These are phyloP conservation scores for Fregata magnificens DNA, from an alignment of 2,113 vertebrate species.

Conservation along the genomic window DNA sequence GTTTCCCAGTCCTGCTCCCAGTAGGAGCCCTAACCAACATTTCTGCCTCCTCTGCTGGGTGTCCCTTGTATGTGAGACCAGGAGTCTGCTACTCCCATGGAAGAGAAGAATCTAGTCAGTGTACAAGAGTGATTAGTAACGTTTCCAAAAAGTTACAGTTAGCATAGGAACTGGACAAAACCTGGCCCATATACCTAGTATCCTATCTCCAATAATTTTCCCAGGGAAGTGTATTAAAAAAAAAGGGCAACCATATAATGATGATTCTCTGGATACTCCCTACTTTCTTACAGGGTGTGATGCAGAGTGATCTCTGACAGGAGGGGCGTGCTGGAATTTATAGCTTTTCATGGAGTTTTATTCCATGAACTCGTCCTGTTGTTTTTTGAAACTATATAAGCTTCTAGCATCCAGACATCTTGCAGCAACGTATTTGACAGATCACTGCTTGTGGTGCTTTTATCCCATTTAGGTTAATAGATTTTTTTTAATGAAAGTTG, in stretches of 20 bases:
- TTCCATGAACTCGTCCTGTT: background rate
- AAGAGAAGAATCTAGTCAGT: background rate
- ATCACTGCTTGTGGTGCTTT: background rate
- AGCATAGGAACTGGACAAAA: background rate
- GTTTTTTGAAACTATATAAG: background rate
- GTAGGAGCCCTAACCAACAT: background rate
- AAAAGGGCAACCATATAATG: background rate
- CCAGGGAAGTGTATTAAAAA: background rate
- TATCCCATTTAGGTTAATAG: background rate
- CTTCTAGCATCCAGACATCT: background rate
- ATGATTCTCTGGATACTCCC: background rate
- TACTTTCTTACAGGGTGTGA: background rate
- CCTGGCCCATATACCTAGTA: background rate
- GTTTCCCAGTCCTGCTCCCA: background rate
- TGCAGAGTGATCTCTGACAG: background rate
- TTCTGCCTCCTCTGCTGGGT: background rate
- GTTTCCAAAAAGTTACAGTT: background rate
- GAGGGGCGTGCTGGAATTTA: background rate
- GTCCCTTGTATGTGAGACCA: background rate
- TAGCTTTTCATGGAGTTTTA: background rate
- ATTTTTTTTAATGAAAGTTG: background rate
- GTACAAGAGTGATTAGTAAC: background rate
- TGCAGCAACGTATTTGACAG: background rate
- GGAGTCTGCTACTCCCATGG: background rate
- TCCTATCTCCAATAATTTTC: background rate